Percentiles rank a stretch among this genome's conserved stretches.
phyloP scores from a whole-genome alignment of 2,113 vertebrate species.

The Polypterus bichir region DNA sequence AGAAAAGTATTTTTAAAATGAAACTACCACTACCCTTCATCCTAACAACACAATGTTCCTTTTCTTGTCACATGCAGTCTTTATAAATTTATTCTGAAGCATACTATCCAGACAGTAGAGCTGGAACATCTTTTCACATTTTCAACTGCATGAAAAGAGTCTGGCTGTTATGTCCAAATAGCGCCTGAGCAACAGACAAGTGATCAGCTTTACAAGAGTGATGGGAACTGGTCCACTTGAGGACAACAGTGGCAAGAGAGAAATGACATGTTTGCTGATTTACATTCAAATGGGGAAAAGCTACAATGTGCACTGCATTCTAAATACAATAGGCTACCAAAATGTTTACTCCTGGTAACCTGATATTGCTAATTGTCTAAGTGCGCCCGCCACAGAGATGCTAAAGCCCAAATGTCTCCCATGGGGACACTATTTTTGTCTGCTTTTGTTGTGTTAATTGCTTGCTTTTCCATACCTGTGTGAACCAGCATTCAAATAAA shows the following conservation, averaged over 20 bases:
- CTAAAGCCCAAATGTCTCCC: constrained; percentile 19
- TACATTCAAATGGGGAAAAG: neutral
- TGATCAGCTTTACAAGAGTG: too few species aligned
- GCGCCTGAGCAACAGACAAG: too few species aligned
- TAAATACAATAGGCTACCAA: neutral
- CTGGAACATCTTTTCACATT: neutral
- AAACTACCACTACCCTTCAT: too few species aligned
- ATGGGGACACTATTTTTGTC: constrained; percentile 17
- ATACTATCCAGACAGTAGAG: neutral
- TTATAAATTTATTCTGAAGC: too few species aligned
- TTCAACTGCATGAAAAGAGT: neutral
- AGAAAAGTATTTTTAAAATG: too few species aligned
- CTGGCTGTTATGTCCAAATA: neutral
- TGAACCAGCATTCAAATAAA: constrained; percentile 28
- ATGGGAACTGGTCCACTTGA: neutral
- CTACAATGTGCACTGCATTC: neutral
- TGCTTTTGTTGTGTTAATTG: constrained; percentile 31
- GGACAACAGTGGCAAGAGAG: neutral
- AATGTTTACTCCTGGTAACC: constrained; percentile 20
- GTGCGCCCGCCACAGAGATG: too few species aligned
- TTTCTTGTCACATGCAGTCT: too few species aligned
- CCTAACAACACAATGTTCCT: too few species aligned
- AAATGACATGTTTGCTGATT: neutral
- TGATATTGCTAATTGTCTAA: constrained; percentile 23
- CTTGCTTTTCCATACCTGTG: constrained; percentile 24